Conservation (phyloP, 2,888 invertebrate genomes). For the Patella caerulea region DNA sequence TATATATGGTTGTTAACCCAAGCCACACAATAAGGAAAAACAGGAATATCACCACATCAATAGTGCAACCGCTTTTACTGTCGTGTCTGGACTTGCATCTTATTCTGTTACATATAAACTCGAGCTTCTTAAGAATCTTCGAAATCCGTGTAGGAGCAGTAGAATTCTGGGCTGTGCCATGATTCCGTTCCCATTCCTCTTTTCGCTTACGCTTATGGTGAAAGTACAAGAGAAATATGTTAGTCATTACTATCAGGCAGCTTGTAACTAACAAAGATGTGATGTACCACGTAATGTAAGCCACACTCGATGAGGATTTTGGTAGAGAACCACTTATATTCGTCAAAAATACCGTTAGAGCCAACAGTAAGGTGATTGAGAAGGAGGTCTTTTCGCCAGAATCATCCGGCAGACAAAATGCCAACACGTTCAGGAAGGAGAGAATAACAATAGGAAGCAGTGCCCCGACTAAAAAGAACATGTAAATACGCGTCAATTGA, state of each 20-base stretch:
- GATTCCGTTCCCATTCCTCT: not conserved
- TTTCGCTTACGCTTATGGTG: not conserved
- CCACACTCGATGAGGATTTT: not conserved
- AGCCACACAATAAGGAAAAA: too few relatives aligned
- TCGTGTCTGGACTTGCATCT: too few relatives aligned
- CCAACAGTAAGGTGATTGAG: not conserved
- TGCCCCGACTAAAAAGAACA: not conserved
- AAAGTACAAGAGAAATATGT: not conserved
- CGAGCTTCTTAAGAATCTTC: too few relatives aligned
- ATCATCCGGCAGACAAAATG: not conserved
- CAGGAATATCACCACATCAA: too few relatives aligned
- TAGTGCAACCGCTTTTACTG: too few relatives aligned
- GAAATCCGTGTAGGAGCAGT: too few relatives aligned
- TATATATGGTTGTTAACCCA: too few relatives aligned
- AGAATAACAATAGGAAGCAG: not conserved
- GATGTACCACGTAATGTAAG: not conserved
- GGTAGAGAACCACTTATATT: not conserved
- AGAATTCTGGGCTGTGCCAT: too few relatives aligned
- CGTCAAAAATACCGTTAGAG: not conserved
- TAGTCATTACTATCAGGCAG: not conserved
- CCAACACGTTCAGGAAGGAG: not conserved
- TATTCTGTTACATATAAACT: too few relatives aligned
- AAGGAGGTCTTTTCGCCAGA: not conserved
- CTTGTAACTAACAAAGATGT: not conserved
- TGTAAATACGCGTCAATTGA: too few relatives aligned